Conservation (phyloP, 2,888 invertebrate species). For the Mayetiola destructor region DNA sequence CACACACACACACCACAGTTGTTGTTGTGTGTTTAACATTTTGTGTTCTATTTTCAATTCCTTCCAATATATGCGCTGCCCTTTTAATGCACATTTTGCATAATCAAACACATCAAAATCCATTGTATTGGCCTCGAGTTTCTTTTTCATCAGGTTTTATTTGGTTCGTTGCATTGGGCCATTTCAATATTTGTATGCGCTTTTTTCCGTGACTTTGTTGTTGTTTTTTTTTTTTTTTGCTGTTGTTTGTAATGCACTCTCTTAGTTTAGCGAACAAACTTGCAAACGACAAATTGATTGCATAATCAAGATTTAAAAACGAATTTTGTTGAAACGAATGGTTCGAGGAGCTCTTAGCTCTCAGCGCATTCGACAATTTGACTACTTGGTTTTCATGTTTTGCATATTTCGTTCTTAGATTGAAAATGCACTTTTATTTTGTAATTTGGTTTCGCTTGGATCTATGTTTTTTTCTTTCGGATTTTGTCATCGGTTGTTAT, state of each 20-base stretch:
- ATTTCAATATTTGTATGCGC: background rate
- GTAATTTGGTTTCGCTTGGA: background rate
- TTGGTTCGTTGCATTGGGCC: background rate
- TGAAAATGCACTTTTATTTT: slow-evolving; percentile 4
- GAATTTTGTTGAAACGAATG: slow-evolving; percentile 3
- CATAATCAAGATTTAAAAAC: slow-evolving; percentile 12
- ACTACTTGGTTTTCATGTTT: too few relatives aligned
- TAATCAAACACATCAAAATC: too few relatives aligned
- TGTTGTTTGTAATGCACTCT: background rate
- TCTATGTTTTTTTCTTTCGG: slow-evolving; percentile 1
- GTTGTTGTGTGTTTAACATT: background rate
- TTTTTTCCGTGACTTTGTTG: background rate
- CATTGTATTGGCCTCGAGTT: too few relatives aligned
- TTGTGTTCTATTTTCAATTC: slow-evolving; percentile 1
- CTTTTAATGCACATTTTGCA: too few relatives aligned
- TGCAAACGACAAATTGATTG: slow-evolving; percentile 14
- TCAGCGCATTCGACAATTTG: background rate
- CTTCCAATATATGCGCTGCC: too few relatives aligned
- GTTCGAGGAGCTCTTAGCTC: too few relatives aligned
- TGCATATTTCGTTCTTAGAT: too few relatives aligned
- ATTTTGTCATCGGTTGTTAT: slow-evolving; percentile 8
- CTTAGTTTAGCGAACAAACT: background rate
- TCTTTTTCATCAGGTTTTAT: background rate
- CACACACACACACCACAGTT: too few relatives aligned
- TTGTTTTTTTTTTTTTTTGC: background rate